Evolutionary conservation across 2,888 invertebrate species (phyloP).

Genomic region (Gryllus longicercus): DNA sequence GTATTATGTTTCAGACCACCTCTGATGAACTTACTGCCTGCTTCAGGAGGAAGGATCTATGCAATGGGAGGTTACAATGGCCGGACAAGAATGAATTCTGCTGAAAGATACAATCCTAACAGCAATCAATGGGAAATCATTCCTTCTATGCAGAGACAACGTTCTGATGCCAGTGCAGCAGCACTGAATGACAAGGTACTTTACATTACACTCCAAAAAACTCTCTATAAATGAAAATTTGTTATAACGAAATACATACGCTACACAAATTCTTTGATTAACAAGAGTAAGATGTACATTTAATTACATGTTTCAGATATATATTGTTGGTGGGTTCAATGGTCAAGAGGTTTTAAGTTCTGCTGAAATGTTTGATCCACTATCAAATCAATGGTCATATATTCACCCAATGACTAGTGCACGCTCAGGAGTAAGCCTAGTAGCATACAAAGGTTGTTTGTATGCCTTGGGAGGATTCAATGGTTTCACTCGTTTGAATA

Average conservation of each 20-base stretch:
- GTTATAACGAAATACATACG: too few species aligned
- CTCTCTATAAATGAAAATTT: too few species aligned
- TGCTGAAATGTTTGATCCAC: conserved; percentile 70
- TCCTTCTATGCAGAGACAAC: conserved; percentile 65
- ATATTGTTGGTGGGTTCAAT: conserved; percentile 77
- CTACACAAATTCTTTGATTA: too few species aligned
- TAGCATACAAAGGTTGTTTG: conserved; percentile 62
- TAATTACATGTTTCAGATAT: conserved; percentile 52
- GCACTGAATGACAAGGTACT: conserved; percentile 61
- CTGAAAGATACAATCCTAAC: conserved; percentile 43
- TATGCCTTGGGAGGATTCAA: conserved; percentile 82
- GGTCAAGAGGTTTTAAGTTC: conserved; percentile 71
- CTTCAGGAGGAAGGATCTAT: conserved; percentile 53
- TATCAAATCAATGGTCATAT: conserved; percentile 68
- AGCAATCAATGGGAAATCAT: conserved; percentile 52
- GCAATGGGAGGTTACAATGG: conserved; percentile 53
- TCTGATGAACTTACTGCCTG: not conserved
- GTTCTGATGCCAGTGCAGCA: conserved; percentile 76
- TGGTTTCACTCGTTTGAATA: conserved; percentile 64
- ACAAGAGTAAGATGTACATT: not conserved
- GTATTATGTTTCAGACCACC: not conserved
- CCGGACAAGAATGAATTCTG: conserved; percentile 45
- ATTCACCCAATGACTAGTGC: conserved; percentile 67
- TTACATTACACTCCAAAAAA: not conserved
- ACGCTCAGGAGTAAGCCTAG: conserved; percentile 71